Conservation (phyloP, 2,888 invertebrate species). For the Syrphus vitripennis region DNA sequence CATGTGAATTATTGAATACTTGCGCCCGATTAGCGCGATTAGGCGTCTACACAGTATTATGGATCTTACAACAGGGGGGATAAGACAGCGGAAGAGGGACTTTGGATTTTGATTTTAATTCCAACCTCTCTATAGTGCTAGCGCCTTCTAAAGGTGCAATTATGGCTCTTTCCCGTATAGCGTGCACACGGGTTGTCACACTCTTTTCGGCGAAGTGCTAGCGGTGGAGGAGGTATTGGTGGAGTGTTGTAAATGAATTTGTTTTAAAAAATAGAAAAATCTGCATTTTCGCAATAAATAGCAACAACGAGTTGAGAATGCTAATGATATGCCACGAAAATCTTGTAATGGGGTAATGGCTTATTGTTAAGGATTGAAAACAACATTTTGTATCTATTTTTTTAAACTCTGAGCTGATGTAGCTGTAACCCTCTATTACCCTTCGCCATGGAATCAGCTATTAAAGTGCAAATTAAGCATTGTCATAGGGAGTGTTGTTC, state of each 20-base stretch:
- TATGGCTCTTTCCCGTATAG: slow-evolving; percentile 56
- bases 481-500: slow-evolving; percentile 37
- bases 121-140: background rate
- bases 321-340: slow-evolving; percentile 71
- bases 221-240: background rate
- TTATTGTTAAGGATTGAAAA: slow-evolving; percentile 56
- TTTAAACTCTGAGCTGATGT: background rate
- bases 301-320: slow-evolving; percentile 59
- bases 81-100: background rate
- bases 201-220: slow-evolving; percentile 3
- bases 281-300: slow-evolving; percentile 63
- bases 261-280: slow-evolving; percentile 32
- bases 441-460: background rate
- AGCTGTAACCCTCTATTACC: background rate
- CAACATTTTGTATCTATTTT: slow-evolving; percentile 8
- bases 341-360: slow-evolving; percentile 61
- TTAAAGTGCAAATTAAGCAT: slow-evolving; percentile 48
- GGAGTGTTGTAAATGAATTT: slow-evolving; percentile 40
- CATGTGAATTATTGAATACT: slow-evolving; percentile 71
- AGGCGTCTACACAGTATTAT: slow-evolving; percentile 26
- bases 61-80: background rate
- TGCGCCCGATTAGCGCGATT: slow-evolving; percentile 63
- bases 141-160: slow-evolving; percentile 41
- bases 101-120: background rate
- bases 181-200: slow-evolving; percentile 56